These are phyloP conservation scores for Nezara viridula DNA, from an alignment of 2,888 invertebrate species.

Conservation along the genomic window DNA sequence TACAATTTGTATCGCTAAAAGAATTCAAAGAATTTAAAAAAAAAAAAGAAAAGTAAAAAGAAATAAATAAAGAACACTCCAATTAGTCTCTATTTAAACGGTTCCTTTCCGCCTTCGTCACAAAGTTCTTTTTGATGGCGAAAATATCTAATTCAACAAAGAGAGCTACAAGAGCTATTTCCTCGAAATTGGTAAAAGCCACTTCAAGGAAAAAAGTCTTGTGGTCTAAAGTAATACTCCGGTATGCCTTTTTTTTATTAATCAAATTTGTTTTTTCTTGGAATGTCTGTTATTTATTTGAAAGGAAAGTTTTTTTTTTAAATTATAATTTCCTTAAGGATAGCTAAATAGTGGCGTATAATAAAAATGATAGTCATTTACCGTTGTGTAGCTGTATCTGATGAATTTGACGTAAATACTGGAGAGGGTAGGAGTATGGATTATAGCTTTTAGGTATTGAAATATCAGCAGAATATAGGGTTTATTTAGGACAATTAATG, in stretches of 20 bases:
- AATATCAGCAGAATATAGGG: too few relatives aligned
- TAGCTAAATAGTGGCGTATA: too few relatives aligned
- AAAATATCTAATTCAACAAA: constrained; percentile 1
- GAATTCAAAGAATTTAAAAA: too few relatives aligned
- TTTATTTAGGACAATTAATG: too few relatives aligned
- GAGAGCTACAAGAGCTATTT: neutral
- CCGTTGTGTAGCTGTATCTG: too few relatives aligned
- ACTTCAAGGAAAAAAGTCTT: neutral
- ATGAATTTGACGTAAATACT: too few relatives aligned
- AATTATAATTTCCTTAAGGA: too few relatives aligned
- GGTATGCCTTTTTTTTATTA: neutral
- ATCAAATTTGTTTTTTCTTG: neutral
- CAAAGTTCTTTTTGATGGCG: neutral
- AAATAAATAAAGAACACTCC: neutral
- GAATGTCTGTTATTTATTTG: neutral
- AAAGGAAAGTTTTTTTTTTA: too few relatives aligned
- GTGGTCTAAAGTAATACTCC: neutral
- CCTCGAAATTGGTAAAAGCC: neutral
- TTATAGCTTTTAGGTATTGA: too few relatives aligned
- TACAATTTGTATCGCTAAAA: too few relatives aligned
- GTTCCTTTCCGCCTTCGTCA: neutral
- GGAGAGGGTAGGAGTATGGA: too few relatives aligned
- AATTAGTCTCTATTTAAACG: neutral
- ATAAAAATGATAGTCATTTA: too few relatives aligned
- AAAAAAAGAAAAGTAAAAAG: neutral